Percentiles rank a stretch among this genome's conserved stretches.
Evolutionary conservation across 2,113 vertebrate genomes (phyloP).

Genomic region (Psettodes erumei): DNA sequence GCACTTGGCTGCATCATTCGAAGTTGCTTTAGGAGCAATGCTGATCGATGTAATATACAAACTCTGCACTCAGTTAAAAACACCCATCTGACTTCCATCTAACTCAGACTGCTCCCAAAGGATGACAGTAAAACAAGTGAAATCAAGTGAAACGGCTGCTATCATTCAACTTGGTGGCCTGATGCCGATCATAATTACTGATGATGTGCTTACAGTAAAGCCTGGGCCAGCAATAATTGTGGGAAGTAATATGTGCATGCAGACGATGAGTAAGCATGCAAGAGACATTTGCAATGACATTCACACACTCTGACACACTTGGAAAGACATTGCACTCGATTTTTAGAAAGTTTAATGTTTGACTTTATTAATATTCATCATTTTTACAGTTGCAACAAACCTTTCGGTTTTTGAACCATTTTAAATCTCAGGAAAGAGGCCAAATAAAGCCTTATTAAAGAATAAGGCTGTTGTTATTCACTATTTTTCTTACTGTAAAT

Average conservation of each 20-base stretch:
- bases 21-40: slow-evolving; percentile 17
- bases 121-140: slow-evolving; percentile 24
- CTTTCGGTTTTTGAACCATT: background rate
- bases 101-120: slow-evolving; percentile 10
- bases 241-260: slow-evolving; percentile 1
- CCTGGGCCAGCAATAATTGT: slow-evolving; percentile 3
- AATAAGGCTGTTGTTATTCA: too few species aligned
- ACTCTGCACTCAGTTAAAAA: slow-evolving; percentile 9
- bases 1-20: slow-evolving; percentile 1
- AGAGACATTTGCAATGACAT: background rate
- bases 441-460: too few species aligned
- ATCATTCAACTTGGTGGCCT: slow-evolving; percentile 17
- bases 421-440: too few species aligned
- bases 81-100: slow-evolving; percentile 24
- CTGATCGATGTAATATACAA: slow-evolving; percentile 1
- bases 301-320: background rate
- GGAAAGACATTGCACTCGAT: background rate
- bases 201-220: slow-evolving; percentile 28
- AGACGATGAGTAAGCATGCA: background rate
- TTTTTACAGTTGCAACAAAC: background rate
- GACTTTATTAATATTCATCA: background rate
- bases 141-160: slow-evolving; percentile 31
- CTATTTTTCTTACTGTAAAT: too few species aligned
- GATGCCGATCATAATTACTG: slow-evolving; percentile 28
- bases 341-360: background rate